Evolutionary conservation across 2,888 invertebrate species (phyloP).

Genomic region (Tricholauxania praeusta): DNA sequence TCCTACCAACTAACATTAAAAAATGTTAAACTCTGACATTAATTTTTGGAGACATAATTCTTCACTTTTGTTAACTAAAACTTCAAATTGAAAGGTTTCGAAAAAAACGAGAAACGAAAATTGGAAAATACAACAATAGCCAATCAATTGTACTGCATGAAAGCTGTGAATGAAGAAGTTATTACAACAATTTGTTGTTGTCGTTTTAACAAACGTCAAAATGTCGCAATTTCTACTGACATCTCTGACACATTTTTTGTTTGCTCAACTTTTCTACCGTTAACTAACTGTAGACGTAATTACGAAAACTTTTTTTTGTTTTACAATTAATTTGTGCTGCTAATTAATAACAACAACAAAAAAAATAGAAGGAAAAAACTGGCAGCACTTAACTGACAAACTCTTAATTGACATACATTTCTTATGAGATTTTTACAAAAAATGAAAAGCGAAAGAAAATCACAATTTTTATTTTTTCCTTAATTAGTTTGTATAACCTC

Average conservation of each 20-base stretch:
- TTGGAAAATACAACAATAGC: too few species aligned
- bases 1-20: too few species aligned
- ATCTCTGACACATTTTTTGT: neutral
- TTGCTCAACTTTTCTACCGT: constrained; percentile 25
- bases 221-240: neutral
- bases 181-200: too few species aligned
- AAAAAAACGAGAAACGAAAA: too few species aligned
- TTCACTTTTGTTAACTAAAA: too few species aligned
- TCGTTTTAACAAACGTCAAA: neutral
- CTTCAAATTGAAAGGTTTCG: too few species aligned
- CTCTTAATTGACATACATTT: constrained; percentile 22
- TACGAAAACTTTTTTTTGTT: constrained; percentile 2
- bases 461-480: neutral
- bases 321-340: neutral
- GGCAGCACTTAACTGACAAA: neutral
- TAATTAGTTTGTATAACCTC: too few species aligned
- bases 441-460: constrained; percentile 4
- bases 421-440: constrained; percentile 29
- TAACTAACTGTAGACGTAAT: neutral
- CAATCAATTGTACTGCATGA: too few species aligned
- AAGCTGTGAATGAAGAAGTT: too few species aligned
- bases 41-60: too few species aligned
- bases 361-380: too few species aligned
- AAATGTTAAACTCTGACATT: too few species aligned
- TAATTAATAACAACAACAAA: constrained; percentile 8